Evolutionary conservation across 1,140 invertebrate genomes (phyloP).

Genomic region (Panulirus ornatus): DNA sequence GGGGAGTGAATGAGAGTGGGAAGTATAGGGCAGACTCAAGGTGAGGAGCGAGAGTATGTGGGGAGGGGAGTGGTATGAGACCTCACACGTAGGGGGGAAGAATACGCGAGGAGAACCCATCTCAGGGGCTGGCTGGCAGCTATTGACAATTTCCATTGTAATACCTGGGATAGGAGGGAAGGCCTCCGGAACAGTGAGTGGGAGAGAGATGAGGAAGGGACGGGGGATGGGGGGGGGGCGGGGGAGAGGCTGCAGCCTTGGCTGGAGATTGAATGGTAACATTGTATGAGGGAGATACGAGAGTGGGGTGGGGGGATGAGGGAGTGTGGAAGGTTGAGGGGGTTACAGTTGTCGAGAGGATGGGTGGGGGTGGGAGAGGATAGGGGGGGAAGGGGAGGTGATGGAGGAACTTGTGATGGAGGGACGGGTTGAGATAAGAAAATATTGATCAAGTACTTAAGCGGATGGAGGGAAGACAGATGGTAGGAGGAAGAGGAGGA

Average conservation of each 20-base stretch:
- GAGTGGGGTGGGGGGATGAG: not conserved
- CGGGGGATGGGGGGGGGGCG: not conserved
- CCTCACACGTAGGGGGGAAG: too few species aligned
- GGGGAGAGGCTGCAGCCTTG: not conserved
- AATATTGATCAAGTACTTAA: not conserved
- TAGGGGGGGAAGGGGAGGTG: not conserved
- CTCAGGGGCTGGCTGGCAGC: too few species aligned
- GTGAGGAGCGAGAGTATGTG: too few species aligned
- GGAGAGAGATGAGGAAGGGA: not conserved
- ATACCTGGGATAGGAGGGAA: not conserved
- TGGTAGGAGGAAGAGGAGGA: not conserved
- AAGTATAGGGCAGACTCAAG: too few species aligned
- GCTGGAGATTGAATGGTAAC: not conserved
- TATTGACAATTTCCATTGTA: too few species aligned
- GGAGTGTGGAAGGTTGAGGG: not conserved
- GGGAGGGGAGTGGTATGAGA: too few species aligned
- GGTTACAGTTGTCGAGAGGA: not conserved
- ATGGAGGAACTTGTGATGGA: not conserved
- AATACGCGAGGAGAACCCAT: too few species aligned
- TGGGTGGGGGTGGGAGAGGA: not conserved
- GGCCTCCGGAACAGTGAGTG: not conserved
- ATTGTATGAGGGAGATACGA: not conserved
- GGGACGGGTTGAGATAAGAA: not conserved
- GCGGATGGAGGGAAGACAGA: not conserved
- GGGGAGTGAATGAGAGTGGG: too few species aligned